Conservation (phyloP, 2,888 invertebrate genomes). For the Pristionchus mayeri region DNA sequence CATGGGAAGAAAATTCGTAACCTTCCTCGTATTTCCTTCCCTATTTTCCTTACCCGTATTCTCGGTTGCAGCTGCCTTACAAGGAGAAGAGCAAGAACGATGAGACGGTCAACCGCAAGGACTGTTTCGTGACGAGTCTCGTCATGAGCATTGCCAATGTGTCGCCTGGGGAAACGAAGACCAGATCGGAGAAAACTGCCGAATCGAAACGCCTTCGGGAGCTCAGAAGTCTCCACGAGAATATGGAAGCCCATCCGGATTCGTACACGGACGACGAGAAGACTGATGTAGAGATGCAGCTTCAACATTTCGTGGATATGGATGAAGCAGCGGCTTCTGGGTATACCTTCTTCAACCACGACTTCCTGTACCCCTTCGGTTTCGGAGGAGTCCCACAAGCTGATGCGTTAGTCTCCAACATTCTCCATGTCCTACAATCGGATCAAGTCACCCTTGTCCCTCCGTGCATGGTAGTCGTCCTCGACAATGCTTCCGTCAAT, state of each 20-base stretch:
- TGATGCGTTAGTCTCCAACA: background rate
- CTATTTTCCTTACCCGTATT: background rate
- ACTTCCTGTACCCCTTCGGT: background rate
- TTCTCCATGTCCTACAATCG: background rate
- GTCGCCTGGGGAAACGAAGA: too few relatives aligned
- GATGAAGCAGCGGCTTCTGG: background rate
- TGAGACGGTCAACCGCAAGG: background rate
- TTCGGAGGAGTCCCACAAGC: background rate
- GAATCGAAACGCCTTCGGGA: background rate
- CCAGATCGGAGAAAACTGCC: background rate
- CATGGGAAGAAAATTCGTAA: too few relatives aligned
- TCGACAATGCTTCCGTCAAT: background rate
- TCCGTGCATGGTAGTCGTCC: background rate
- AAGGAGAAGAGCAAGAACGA: background rate
- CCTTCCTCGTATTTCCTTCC: background rate
- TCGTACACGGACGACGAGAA: background rate
- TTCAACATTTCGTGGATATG: background rate
- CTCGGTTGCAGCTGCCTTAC: background rate
- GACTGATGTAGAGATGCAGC: background rate
- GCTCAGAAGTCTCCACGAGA: background rate
- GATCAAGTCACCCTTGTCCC: background rate
- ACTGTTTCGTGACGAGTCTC: background rate
- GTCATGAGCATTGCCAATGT: background rate
- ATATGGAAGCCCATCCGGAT: background rate
- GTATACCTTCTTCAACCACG: background rate